A percentile compares a stretch with the other conserved stretches of the same genome.
Conservation (phyloP, 2,888 invertebrate species). For the Hyposoter dolosus region DNA sequence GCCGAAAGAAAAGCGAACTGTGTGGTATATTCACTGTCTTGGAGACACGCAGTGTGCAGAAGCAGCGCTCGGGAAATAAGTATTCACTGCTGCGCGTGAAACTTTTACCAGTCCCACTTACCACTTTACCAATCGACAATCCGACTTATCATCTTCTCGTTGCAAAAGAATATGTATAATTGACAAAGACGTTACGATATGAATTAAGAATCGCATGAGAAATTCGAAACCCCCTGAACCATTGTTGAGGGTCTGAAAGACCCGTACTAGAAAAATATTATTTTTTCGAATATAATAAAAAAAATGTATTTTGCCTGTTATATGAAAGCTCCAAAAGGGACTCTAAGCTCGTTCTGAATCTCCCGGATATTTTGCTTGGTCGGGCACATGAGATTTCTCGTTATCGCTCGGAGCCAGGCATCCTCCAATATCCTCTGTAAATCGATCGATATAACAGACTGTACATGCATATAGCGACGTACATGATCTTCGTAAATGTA, state of each 20-base stretch:
- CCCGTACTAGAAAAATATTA: neutral
- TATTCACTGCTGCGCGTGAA: slow-evolving; percentile 25
- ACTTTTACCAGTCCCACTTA: slow-evolving; percentile 33
- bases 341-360: neutral
- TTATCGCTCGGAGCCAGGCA: slow-evolving; percentile 60
- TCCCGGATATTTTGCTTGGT: neutral
- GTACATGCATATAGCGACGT: neutral
- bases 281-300: neutral
- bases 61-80: slow-evolving; percentile 34
- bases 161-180: neutral
- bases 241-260: neutral
- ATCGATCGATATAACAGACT: slow-evolving; percentile 47
- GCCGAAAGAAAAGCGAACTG: slow-evolving; percentile 24
- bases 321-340: neutral
- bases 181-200: neutral
- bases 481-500: slow-evolving; percentile 6
- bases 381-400: slow-evolving; percentile 51
- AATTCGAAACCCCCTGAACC: neutral
- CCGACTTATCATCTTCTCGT: slow-evolving; percentile 53
- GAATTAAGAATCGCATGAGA: neutral
- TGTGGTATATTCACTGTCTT: neutral
- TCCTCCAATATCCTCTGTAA: slow-evolving; percentile 31
- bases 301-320: too few species aligned
- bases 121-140: slow-evolving; percentile 50
- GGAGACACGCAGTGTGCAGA: neutral